Conservation (phyloP, 2,797 vertebrate species). For the Aplochiton taeniatus region DNA sequence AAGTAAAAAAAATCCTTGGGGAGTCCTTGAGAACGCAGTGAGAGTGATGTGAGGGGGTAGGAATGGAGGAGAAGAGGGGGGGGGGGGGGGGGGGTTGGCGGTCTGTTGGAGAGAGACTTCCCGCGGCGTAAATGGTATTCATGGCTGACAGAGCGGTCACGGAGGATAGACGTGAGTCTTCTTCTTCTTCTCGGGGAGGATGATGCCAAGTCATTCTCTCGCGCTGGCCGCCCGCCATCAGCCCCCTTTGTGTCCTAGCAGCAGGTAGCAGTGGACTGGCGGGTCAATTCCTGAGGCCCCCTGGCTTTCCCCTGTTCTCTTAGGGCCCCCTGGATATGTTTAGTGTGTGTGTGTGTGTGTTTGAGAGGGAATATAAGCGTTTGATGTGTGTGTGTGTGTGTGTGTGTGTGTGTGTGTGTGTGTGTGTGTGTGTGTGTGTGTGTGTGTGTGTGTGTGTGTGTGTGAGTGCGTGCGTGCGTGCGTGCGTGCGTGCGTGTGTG, state of each 20-base stretch:
- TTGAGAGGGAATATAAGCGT: no score
- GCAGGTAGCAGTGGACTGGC: slow-evolving; percentile 81
- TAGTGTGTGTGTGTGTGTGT: slow-evolving; percentile 31
- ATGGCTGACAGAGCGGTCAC: slow-evolving; percentile 76
- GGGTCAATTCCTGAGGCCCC: slow-evolving; percentile 74
- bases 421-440: not conserved
- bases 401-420: slow-evolving; percentile 10
- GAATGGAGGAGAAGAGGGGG: slow-evolving; percentile 45
- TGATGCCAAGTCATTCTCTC: slow-evolving; percentile 75
- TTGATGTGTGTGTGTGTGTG: not conserved
- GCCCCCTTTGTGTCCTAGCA: slow-evolving; percentile 79
- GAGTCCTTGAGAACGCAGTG: slow-evolving; percentile 54
- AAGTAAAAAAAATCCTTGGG: slow-evolving; percentile 59
- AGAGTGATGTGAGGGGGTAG: slow-evolving; percentile 51
- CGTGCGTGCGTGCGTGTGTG: no score
- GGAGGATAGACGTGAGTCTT: slow-evolving; percentile 70
- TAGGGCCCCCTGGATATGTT: not conserved
- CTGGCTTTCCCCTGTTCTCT: slow-evolving; percentile 4
- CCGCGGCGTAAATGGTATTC: slow-evolving; percentile 78
- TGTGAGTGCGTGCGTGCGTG: not conserved
- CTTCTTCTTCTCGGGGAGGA: slow-evolving; percentile 57
- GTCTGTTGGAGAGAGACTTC: slow-evolving; percentile 78
- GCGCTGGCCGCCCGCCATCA: slow-evolving; percentile 62
- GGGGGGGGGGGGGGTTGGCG: slow-evolving; percentile 50
- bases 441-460: not conserved